Base-by-base conservation (phyloP, 2,113 vertebrate species). In the Bujurquina vittata region DNA sequence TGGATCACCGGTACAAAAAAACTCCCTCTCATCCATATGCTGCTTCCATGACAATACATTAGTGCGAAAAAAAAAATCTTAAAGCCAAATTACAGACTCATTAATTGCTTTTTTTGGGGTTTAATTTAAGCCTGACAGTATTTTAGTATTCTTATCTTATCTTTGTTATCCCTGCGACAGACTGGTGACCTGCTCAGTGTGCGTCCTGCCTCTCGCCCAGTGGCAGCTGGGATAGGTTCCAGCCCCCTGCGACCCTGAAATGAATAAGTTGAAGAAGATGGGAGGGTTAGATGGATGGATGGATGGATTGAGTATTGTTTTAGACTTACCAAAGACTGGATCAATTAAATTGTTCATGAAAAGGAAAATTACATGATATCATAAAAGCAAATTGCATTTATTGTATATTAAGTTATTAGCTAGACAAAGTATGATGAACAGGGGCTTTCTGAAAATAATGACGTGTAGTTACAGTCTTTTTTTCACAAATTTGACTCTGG, bases 1-100 rank as follows among this genome's bases (percentile, higher is more conserved):
- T 75, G 55, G 63, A 72, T 87, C 31, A 60, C 55, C 73, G 74
- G 31, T 8, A 29, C 82, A 80, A 83, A 69, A 26, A 54, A n/a
- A 29, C 46, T 72, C 67, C 4, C 10, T 72, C 46, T 72, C 67
- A 54, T 72, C 67, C 85, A 59, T 80, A 75, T 56, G 78, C 12
- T 79, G 57, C 20, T 79, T 78, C 23, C 5, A 35, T 60, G 46
- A 54, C 26, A 72, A 54, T 72, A 17, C 2, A 75, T 55, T 23
- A 40, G 29, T 23, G 29, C 10, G 37, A 76, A 74, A 29, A 69
- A 29, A 69, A 52, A 29, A 10, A 0, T 12, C 18, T 72, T 29
- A 52, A 69, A 72, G 23, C 10, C 23, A 18, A n/a, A 31, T 52
- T 72, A 72, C 10, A 20, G 11, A 20, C 23, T 52, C 65, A 72